Evolutionary conservation across 2,888 invertebrate species (phyloP).

Genomic region (Tanytarsus gracilentus): DNA sequence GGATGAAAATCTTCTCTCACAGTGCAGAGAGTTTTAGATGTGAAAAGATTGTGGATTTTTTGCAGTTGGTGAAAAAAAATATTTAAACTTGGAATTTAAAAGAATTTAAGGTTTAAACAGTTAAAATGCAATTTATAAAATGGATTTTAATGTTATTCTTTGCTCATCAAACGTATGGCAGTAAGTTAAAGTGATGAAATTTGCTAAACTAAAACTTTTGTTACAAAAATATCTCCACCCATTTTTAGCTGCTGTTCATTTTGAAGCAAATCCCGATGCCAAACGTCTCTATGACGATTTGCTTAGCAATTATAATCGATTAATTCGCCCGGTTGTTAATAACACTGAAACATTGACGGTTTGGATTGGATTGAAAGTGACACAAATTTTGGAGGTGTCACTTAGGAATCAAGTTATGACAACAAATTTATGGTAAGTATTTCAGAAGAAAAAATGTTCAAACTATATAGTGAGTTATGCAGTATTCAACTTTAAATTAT

Average conservation of each 20-base stretch:
- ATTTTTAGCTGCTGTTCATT: slow-evolving; percentile 16
- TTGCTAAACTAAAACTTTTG: not conserved
- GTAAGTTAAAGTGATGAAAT: not conserved
- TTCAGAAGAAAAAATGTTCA: not conserved
- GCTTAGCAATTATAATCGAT: slow-evolving; percentile 87
- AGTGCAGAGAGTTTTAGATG: no score
- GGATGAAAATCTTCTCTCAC: no score
- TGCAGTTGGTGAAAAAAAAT: no score
- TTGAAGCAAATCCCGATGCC: slow-evolving; percentile 84
- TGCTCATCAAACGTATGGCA: not conserved
- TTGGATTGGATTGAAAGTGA: slow-evolving; percentile 78
- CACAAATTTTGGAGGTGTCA: slow-evolving; percentile 86
- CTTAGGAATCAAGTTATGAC: slow-evolving; percentile 88
- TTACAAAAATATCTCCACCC: not conserved
- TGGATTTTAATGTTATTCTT: not conserved
- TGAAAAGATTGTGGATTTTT: not conserved
- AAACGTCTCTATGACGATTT: slow-evolving; percentile 93
- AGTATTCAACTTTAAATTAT: no score
- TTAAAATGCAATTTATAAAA: not conserved
- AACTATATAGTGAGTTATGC: not conserved
- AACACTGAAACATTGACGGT: slow-evolving; percentile 89
- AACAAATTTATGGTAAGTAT: slow-evolving; percentile 80
- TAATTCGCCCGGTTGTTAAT: slow-evolving; percentile 88
- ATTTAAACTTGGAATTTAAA: no score
- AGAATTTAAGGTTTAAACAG: no score